phyloP scores from a whole-genome alignment of 2,797 vertebrate species.

The Uromys caudimaculatus region DNA sequence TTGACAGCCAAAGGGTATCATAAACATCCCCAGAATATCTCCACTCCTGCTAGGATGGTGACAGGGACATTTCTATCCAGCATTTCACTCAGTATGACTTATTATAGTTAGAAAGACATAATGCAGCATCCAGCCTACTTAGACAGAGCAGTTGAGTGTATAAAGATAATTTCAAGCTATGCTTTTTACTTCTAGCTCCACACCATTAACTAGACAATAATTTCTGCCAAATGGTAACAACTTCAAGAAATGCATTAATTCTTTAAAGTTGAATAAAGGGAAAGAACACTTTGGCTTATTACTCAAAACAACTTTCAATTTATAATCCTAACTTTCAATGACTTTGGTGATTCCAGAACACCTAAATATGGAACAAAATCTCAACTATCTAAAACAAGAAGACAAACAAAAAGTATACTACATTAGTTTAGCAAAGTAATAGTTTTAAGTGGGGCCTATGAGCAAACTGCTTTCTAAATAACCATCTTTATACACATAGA shows the following conservation, averaged over 20 bases:
- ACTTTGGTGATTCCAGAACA: background rate
- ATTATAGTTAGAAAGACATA: background rate
- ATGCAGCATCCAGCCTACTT: background rate
- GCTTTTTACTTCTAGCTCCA: slow-evolving; percentile 33
- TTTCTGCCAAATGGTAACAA: background rate
- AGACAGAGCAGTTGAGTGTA: background rate
- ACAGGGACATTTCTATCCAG: background rate
- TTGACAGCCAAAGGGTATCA: background rate
- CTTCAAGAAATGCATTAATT: background rate
- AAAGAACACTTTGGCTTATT: background rate
- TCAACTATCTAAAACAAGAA: background rate
- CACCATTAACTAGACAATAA: background rate
- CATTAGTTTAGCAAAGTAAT: background rate
- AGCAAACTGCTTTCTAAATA: background rate
- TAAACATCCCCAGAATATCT: background rate
- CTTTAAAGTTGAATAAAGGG: slow-evolving; percentile 20
- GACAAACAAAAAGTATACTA: background rate
- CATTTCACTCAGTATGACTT: background rate
- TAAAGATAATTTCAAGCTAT: background rate
- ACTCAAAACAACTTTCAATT: background rate
- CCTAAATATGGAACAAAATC: background rate
- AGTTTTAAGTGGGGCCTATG: background rate
- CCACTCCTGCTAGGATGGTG: background rate
- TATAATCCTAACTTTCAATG: background rate
- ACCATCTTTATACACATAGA: background rate